Percentiles rank a stretch among this genome's conserved stretches.
phyloP scores from a whole-genome alignment of 2,797 vertebrate species.

The Catamblyrhynchus diadema region DNA sequence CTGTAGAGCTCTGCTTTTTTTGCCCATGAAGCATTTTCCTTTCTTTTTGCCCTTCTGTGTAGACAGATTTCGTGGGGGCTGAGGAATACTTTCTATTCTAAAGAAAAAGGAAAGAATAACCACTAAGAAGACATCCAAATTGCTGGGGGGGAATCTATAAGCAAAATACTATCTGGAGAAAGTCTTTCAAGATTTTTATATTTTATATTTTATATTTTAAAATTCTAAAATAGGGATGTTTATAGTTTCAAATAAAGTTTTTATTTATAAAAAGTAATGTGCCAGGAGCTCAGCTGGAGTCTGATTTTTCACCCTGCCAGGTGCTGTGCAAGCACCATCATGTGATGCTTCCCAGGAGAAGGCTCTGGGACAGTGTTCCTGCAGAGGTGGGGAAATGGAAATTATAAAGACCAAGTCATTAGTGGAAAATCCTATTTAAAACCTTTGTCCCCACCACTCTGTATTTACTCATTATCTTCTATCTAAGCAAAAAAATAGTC shows the following conservation, averaged over 20 bases:
- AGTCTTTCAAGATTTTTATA: neutral
- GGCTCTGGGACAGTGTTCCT: neutral
- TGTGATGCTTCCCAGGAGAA: neutral
- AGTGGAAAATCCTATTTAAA: constrained; percentile 13
- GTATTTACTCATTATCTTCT: neutral
- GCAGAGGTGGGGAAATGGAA: neutral
- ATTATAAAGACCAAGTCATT: neutral
- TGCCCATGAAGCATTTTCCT: constrained; percentile 11
- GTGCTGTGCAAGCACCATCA: neutral
- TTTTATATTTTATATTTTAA: neutral
- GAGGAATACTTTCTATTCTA: neutral
- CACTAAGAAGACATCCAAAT: neutral
- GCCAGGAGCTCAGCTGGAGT: rapidly evolving
- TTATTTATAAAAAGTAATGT: neutral
- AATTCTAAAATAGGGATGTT: neutral
- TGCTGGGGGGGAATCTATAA: neutral
- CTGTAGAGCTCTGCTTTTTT: neutral
- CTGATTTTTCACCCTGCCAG: neutral
- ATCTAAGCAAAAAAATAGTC: neutral
- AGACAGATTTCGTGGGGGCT: neutral
- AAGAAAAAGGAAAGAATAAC: neutral
- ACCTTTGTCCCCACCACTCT: neutral
- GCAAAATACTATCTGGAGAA: neutral
- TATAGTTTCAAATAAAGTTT: neutral
- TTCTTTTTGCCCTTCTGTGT: neutral